Conservation (phyloP, 2,113 vertebrate species). For the Colistium nudipinnis region DNA sequence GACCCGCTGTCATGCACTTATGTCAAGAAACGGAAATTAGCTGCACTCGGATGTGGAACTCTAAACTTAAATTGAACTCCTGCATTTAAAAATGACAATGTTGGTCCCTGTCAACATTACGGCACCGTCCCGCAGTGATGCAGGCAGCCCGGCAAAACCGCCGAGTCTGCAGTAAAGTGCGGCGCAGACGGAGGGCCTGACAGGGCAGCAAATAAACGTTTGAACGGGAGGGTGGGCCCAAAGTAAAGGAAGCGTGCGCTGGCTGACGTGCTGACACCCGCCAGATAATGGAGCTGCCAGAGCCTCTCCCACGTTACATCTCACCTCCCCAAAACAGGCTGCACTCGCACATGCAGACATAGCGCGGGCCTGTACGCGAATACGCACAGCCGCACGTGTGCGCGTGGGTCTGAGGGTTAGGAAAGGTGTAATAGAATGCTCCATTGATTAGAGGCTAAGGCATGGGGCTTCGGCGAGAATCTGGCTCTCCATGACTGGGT, state of each 20-base stretch:
- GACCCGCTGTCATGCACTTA: neutral
- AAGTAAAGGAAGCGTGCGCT: conserved; percentile 55
- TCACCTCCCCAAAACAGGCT: conserved; percentile 62
- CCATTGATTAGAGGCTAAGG: conserved; percentile 51
- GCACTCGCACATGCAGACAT: conserved; percentile 29
- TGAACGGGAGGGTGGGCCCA: conserved; percentile 69
- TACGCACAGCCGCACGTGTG: too few relatives aligned
- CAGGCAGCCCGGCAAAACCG: conserved; percentile 34
- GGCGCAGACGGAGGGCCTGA: conserved; percentile 61
- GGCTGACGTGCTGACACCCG: conserved; percentile 71
- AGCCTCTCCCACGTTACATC: conserved; percentile 53
- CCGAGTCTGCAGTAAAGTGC: conserved; percentile 50
- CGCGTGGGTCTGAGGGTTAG: neutral
- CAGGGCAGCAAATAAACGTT: conserved; percentile 74
- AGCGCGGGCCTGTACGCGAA: too few relatives aligned
- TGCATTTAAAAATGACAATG: too few relatives aligned
- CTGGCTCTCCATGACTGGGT: conserved; percentile 45
- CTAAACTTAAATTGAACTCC: neutral
- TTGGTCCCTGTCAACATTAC: neutral
- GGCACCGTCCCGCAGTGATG: conserved; percentile 6
- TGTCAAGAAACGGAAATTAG: neutral
- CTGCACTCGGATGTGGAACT: neutral
- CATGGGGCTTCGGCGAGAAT: conserved; percentile 35
- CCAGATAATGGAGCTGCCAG: conserved; percentile 78
- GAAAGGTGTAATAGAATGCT: conserved; percentile 22